A percentile compares a stretch with the other conserved stretches of the same genome.
Conservation (phyloP, 2,113 vertebrate species). For the Nibea albiflora region DNA sequence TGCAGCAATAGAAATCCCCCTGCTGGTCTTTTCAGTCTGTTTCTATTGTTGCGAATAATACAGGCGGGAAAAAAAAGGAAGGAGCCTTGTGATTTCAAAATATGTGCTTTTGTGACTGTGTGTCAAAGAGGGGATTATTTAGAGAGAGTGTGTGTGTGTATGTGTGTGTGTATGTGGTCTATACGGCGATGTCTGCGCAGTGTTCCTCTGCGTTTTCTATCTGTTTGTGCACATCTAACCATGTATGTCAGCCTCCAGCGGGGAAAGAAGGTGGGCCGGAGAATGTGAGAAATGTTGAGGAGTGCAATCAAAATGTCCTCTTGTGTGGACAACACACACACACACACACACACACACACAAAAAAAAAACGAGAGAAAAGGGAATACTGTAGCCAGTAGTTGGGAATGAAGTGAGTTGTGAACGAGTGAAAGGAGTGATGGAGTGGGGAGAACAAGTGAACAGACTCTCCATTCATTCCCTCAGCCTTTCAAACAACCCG, state of each 20-base stretch:
- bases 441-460: constrained; percentile 82
- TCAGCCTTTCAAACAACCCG: constrained; percentile 82
- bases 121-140: constrained; percentile 20
- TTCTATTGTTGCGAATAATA: constrained; percentile 60
- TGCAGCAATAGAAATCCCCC: constrained; percentile 58
- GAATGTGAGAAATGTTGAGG: constrained; percentile 81
- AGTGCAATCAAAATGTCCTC: constrained; percentile 77
- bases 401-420: constrained; percentile 83
- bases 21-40: constrained; percentile 60
- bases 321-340: constrained; percentile 58
- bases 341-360: too few species aligned
- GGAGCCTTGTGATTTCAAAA: constrained; percentile 50
- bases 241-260: constrained; percentile 24
- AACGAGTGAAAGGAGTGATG: constrained; percentile 81
- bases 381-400: constrained; percentile 80
- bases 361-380: constrained; percentile 52
- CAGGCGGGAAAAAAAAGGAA: constrained; percentile 29
- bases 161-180: constrained; percentile 8
- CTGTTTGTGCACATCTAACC: constrained; percentile 17
- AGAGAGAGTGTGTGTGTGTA: background rate
- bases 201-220: background rate
- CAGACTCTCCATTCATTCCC: constrained; percentile 84
- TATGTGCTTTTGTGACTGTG: constrained; percentile 42
- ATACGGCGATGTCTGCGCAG: background rate
- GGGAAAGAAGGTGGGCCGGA: constrained; percentile 60